Conservation (phyloP, 2,797 vertebrate genomes). For the Cryptoprocta ferox region DNA sequence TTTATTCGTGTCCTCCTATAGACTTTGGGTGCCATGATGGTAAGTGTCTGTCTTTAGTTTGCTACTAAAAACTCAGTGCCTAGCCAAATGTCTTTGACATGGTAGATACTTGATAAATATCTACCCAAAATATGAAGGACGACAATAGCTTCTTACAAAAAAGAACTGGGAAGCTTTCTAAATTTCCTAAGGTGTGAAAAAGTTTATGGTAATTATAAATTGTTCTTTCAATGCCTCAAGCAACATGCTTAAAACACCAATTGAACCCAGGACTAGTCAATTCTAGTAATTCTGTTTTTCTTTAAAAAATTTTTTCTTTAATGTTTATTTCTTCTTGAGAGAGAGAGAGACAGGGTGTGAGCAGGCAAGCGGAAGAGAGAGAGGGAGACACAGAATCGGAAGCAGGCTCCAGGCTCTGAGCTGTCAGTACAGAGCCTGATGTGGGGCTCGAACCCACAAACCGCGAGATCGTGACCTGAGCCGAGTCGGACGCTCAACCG, state of each 20-base stretch:
- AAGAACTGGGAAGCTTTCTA: not conserved
- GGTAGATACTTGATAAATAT: not conserved
- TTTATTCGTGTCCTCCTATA: not conserved
- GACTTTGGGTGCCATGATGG: not conserved
- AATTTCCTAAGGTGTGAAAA: conserved; percentile 12
- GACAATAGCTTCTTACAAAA: not conserved
- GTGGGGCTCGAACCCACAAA: too few species aligned
- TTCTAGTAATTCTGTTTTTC: not conserved
- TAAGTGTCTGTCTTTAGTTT: not conserved
- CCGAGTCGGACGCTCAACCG: too few species aligned
- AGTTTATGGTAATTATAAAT: not conserved
- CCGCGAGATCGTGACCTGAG: too few species aligned
- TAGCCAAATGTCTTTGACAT: not conserved
- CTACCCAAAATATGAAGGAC: not conserved
- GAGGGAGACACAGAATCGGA: too few species aligned
- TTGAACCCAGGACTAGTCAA: not conserved
- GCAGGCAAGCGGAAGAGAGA: too few species aligned
- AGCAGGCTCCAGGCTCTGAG: too few species aligned
- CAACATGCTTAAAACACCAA: not conserved
- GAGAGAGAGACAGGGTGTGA: too few species aligned
- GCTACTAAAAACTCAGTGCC: not conserved
- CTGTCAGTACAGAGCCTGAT: too few species aligned
- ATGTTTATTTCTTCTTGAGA: too few species aligned
- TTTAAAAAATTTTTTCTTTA: not conserved
- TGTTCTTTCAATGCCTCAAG: not conserved